phyloP scores from a whole-genome alignment of 64 coral and sea anemone species.

The Astreopora myriophthalma region DNA sequence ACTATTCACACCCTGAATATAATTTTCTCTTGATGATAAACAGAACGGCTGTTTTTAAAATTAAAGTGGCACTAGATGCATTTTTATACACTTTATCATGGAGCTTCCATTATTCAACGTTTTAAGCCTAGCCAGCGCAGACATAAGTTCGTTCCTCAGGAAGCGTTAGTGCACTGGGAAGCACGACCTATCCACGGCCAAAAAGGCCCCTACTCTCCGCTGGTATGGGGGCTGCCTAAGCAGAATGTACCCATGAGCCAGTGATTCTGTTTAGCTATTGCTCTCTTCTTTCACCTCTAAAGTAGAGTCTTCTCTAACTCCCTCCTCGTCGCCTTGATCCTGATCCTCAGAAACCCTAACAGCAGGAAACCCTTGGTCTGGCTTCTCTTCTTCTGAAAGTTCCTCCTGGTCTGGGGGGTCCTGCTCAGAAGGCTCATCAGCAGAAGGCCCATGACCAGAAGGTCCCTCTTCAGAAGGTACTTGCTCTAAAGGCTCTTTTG shows the following conservation, averaged over 20 bases:
- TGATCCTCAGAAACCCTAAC: neutral
- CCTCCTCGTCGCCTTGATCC: neutral
- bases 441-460: neutral
- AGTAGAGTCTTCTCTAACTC: neutral
- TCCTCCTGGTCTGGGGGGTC: neutral
- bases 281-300: neutral
- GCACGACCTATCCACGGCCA: no score
- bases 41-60: neutral
- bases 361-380: neutral
- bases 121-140: no score
- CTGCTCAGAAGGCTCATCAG: neutral
- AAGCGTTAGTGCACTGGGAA: no score
- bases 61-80: neutral
- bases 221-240: no score
- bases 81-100: neutral
- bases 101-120: no score
- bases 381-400: neutral
- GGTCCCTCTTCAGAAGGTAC: neutral
- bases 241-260: no score
- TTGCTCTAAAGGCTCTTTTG: neutral
- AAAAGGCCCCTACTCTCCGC: no score
- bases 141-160: no score
- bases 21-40: neutral
- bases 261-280: neutral
- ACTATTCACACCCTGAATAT: neutral